phyloP scores from a whole-genome alignment of 2,888 invertebrate species.

The Escarpia spicata region DNA sequence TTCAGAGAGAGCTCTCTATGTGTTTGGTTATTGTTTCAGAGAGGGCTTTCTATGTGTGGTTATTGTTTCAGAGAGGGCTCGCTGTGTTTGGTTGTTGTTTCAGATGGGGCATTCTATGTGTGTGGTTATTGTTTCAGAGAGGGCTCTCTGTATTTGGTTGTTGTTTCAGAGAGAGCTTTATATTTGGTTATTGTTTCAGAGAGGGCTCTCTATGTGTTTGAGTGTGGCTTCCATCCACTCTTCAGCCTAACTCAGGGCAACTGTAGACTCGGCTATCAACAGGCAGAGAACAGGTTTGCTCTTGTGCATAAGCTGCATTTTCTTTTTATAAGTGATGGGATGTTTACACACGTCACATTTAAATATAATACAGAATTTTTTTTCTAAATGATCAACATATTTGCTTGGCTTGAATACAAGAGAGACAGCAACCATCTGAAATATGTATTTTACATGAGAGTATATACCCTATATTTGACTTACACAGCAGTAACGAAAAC shows the following conservation, averaged over 20 bases:
- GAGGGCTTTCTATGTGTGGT: too few relatives aligned
- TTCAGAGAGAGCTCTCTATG: too few relatives aligned
- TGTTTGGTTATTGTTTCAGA: too few relatives aligned
- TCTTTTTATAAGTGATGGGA: not conserved
- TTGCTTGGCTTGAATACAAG: not conserved
- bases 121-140: too few relatives aligned
- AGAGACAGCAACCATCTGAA: not conserved
- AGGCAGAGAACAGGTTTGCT: conserved; percentile 80
- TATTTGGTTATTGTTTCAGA: conserved; percentile 67
- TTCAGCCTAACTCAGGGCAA: conserved; percentile 81
- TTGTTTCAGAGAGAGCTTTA: not conserved
- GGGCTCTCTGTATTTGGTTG: too few relatives aligned
- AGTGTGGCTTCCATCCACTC: conserved; percentile 81
- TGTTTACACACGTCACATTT: not conserved
- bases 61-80: too few relatives aligned
- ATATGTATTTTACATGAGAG: not conserved
- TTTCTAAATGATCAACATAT: not conserved
- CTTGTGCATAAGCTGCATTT: not conserved
- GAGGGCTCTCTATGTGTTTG: conserved; percentile 79
- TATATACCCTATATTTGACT: too few relatives aligned
- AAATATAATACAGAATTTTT: not conserved
- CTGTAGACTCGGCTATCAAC: conserved; percentile 80
- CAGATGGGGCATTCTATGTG: too few relatives aligned
- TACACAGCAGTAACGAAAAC: not conserved
- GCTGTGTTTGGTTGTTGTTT: too few relatives aligned